Base-by-base conservation (phyloP, 1,140 invertebrate genomes). In the Pissodes strobi region DNA sequence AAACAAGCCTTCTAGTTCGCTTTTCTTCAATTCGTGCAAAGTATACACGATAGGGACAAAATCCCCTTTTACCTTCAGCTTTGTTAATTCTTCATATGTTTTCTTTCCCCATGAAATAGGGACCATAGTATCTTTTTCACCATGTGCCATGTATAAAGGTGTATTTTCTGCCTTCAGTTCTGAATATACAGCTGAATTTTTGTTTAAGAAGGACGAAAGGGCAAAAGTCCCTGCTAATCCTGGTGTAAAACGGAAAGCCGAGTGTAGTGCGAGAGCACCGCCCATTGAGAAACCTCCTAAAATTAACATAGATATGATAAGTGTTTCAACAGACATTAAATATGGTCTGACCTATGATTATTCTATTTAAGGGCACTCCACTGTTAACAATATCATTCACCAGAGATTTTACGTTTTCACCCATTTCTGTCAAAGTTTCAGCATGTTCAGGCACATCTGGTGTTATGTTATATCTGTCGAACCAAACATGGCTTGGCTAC, bases 221-320 rank as follows among this genome's bases (percentile, higher is more conserved):
- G 82, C 83, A 77, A 90, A 88, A 23, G 85, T 83, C 30, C 88
- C 90, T 37, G 85, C 89, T 25, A 91, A 25, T 27, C 83, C 79
- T 13, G 79, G 80, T 25, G 83, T 79, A 66, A 84, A 84, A 72
- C 84, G 81, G 61, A 86, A 91, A 1, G 81, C 86, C 17, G 86
- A 75, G 66, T 92, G 86, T 8, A 90, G 70, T 0, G 89, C 82
- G 61, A 90, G 72, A 1, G 86, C 84, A 12, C 89, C 89, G 23
- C 89, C 89, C 88, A 90, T 91, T 27, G 89, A 90, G 74, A 91
- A 90, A 5, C 89, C 89, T 75, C 87, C 86, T 84, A 60, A 49
- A 80, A 72, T 37, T 58, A 39, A 45, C 23, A 38, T 8, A n/a
- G n/a, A n/a, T n/a, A n/a, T n/a, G n/a, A n/a, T n/a, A n/a, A n/a